Evolutionary conservation across 2,888 invertebrate genomes (phyloP).

Genomic region (Eurytoma adleriae): DNA sequence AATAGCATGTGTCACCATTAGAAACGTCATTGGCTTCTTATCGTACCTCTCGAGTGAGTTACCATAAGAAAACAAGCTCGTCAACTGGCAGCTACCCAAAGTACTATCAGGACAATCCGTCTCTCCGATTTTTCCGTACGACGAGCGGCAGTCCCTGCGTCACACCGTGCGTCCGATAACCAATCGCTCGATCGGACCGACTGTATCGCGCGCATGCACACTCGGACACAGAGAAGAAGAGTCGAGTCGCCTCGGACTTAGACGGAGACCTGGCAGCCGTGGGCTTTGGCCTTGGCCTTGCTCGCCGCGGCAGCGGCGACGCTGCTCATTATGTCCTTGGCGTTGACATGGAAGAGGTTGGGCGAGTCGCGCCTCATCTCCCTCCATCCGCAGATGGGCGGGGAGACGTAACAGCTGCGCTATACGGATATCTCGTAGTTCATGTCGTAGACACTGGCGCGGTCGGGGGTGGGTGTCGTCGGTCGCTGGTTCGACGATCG

Average conservation of each 20-base stretch:
- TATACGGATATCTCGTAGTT: slow-evolving; percentile 97
- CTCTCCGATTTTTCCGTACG: background rate
- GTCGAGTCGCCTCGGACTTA: slow-evolving; percentile 16
- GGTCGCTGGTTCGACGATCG: slow-evolving; percentile 71
- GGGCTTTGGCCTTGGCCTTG: slow-evolving; percentile 34
- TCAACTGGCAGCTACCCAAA: no score
- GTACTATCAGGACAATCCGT: background rate
- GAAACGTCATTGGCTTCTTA: slow-evolving; percentile 18
- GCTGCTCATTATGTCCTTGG: slow-evolving; percentile 65
- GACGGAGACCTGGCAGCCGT: slow-evolving; percentile 53
- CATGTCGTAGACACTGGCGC: slow-evolving; percentile 94
- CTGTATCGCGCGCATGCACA: background rate
- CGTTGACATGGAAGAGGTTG: slow-evolving; percentile 60
- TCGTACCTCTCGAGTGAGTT: background rate
- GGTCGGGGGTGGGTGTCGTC: slow-evolving; percentile 85
- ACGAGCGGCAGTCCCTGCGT: background rate
- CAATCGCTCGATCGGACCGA: background rate
- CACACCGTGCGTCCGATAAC: background rate
- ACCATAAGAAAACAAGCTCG: background rate
- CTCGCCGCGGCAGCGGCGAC: slow-evolving; percentile 38
- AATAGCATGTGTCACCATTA: slow-evolving; percentile 14
- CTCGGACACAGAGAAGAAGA: background rate
- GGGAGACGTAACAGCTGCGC: slow-evolving; percentile 75
- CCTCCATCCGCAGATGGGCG: slow-evolving; percentile 68
- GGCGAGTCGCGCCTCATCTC: slow-evolving; percentile 67